These are phyloP conservation scores for Drosophila koepferae DNA, from an alignment of 2,888 invertebrate genomes.

Conservation along the genomic window DNA sequence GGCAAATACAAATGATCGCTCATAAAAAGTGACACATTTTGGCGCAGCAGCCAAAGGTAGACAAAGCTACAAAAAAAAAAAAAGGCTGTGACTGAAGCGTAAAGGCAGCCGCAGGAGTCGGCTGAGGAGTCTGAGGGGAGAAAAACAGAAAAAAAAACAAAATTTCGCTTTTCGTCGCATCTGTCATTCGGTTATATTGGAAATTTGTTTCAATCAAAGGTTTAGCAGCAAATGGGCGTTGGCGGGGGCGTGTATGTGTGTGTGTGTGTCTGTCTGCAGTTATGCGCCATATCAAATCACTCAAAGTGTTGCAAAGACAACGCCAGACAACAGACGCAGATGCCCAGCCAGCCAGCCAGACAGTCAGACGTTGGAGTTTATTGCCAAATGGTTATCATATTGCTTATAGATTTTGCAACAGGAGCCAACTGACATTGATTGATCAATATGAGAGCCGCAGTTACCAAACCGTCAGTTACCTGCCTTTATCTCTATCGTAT, in stretches of 20 bases:
- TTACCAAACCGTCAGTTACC: constrained; percentile 61
- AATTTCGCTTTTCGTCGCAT: constrained; percentile 64
- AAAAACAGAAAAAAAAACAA: constrained; percentile 7
- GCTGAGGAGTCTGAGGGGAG: neutral
- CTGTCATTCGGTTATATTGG: constrained; percentile 74
- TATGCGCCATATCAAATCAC: constrained; percentile 76
- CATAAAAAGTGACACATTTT: constrained; percentile 80
- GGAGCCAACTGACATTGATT: constrained; percentile 83
- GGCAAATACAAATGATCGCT: constrained; percentile 70
- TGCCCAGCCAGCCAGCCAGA: constrained; percentile 25
- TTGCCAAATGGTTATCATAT: constrained; percentile 82
- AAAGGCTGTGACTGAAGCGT: neutral
- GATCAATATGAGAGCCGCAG: constrained; percentile 83
- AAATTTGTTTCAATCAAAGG: constrained; percentile 81
- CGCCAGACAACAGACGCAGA: constrained; percentile 51
- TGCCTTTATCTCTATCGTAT: constrained; percentile 34
- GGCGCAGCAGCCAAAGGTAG: constrained; percentile 48
- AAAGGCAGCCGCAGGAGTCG: neutral
- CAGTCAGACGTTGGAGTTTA: constrained; percentile 62
- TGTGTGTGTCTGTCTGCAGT: constrained; percentile 31
- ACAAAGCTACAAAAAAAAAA: constrained; percentile 2
- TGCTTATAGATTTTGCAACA: constrained; percentile 83
- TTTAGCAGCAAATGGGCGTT: constrained; percentile 29
- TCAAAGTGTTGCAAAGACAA: constrained; percentile 78
- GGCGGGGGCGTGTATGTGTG: neutral